Evolutionary conservation across 1,140 invertebrate species (phyloP).

Genomic region (Monochamus saltuarius): DNA sequence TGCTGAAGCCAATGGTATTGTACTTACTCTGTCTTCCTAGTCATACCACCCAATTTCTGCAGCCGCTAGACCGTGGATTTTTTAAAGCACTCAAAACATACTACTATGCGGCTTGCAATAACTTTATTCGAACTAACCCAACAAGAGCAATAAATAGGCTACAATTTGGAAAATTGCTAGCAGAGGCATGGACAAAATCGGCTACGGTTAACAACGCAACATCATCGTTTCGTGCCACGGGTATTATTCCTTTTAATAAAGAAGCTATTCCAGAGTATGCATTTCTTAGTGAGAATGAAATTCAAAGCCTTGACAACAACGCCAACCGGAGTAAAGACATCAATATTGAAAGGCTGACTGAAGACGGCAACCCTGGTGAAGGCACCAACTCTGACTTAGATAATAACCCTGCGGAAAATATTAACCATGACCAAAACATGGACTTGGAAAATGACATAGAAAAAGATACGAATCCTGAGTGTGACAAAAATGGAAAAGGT

Average conservation of each 20-base stretch:
- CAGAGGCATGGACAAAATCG: conserved; percentile 20
- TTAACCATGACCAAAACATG: neutral
- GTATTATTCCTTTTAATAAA: conserved; percentile 23
- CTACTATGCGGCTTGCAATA: conserved; percentile 25
- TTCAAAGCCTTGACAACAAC: too few species aligned
- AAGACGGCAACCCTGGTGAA: too few species aligned
- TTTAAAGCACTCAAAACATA: conserved; percentile 35
- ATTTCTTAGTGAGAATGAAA: conserved; percentile 9
- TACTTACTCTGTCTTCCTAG: conserved; percentile 31
- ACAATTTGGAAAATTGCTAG: conserved; percentile 20
- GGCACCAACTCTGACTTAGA: too few species aligned
- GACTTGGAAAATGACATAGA: neutral
- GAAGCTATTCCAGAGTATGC: conserved; percentile 27
- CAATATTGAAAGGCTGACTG: too few species aligned
- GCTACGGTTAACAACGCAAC: conserved; percentile 23
- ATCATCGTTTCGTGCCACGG: conserved; percentile 27
- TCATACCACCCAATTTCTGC: conserved; percentile 34
- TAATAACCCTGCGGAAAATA: neutral
- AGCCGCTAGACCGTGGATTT: conserved; percentile 37
- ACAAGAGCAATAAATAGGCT: conserved; percentile 20
- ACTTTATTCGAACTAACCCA: conserved; percentile 24
- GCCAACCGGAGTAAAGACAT: too few species aligned
- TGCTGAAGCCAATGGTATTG: too few species aligned
- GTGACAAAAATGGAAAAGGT: neutral
- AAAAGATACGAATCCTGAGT: neutral